Evolutionary conservation across 2,113 vertebrate genomes (phyloP).

Genomic region (Pterocles burchelli): DNA sequence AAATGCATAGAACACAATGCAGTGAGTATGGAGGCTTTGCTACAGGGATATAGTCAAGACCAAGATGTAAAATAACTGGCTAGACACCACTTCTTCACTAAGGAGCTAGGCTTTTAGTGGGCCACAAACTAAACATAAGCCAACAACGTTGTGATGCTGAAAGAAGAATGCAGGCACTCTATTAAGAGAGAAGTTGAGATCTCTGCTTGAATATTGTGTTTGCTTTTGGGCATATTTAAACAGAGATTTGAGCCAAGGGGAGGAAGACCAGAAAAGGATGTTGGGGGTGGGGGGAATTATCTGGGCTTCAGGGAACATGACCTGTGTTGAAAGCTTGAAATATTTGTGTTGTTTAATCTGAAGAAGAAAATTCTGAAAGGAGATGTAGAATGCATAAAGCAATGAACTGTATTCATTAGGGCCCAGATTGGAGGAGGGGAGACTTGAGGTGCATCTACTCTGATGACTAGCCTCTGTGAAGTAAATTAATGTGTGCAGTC

Average conservation of each 20-base stretch:
- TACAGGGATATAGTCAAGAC: neutral
- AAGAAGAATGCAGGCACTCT: neutral
- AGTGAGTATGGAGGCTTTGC: neutral
- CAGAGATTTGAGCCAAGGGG: neutral
- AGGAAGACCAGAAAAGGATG: neutral
- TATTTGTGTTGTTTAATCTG: neutral
- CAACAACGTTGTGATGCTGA: neutral
- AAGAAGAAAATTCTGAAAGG: neutral
- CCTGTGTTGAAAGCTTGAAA: neutral
- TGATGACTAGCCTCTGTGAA: neutral
- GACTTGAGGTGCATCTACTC: neutral
- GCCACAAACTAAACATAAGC: neutral
- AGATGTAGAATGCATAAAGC: neutral
- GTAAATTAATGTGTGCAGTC: neutral
- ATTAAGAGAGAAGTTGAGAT: neutral
- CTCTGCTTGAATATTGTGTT: neutral
- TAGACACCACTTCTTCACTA: neutral
- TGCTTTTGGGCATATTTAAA: neutral
- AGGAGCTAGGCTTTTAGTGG: neutral
- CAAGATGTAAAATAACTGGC: neutral
- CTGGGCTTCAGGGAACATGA: neutral
- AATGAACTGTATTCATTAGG: neutral
- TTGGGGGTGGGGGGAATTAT: neutral
- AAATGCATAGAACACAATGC: neutral
- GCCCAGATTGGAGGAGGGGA: neutral